Evolutionary conservation across 2,888 invertebrate genomes (phyloP).

Genomic region (Drosophila neotestacea): DNA sequence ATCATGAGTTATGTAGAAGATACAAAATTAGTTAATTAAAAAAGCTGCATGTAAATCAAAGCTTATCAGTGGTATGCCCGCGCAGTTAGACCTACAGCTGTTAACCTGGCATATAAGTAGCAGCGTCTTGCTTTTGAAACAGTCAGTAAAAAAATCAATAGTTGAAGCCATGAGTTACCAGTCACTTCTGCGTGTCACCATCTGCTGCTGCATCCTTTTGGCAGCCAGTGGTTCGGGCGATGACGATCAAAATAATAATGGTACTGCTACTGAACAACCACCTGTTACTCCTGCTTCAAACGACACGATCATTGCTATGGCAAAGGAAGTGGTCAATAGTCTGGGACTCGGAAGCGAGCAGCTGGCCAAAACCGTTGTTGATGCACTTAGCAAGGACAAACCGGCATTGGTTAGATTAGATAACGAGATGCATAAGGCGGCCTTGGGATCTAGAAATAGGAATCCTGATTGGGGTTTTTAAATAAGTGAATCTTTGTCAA

Average conservation of each 20-base stretch:
- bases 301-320: no score
- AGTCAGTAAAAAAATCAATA: neutral
- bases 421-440: slow-evolving; percentile 16
- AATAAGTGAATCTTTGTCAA: neutral
- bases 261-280: no score
- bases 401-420: slow-evolving; percentile 26
- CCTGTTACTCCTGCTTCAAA: no score
- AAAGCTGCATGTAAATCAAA: slow-evolving; percentile 22
- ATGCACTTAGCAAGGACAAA: neutral
- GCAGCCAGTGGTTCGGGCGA: no score
- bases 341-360: neutral
- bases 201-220: slow-evolving; percentile 7
- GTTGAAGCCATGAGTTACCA: slow-evolving; percentile 20
- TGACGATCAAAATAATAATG: no score
- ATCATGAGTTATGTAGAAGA: no score
- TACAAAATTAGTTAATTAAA: no score
- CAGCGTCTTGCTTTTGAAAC: neutral
- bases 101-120: slow-evolving; percentile 27
- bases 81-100: no score
- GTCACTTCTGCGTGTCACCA: neutral
- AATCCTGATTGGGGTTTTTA: neutral
- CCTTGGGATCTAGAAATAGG: neutral
- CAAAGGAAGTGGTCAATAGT: neutral
- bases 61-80: slow-evolving; percentile 33
- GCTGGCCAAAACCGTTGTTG: slow-evolving; percentile 24